Evolutionary conservation across 1,140 invertebrate genomes (phyloP), one percentile per base, ranked within the genome.

Genomic region (Drosophila novamexicana): DNA sequence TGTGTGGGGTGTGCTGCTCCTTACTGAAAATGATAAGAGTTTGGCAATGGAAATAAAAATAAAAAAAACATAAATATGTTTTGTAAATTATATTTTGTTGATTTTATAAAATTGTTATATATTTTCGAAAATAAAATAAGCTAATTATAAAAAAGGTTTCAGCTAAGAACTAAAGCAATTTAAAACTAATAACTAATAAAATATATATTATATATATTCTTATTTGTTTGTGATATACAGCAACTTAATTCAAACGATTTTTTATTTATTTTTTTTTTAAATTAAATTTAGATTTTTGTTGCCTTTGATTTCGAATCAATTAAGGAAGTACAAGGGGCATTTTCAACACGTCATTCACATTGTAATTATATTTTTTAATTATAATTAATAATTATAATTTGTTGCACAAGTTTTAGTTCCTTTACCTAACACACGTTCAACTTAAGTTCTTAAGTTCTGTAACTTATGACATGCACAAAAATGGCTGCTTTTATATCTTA

Each of bases 261-360:
- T 37, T 53, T 66, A 37, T 14, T 72, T 40, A 42, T 64, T 39
- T 42, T 42, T 16, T 37, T 57, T 71, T 49, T 40, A 74, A 78
- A 78, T 78, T 77, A 69, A 59, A 76, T 75, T 79, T 65, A 78
- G 57, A 70, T 75, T 61, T 45, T 67, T 65, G 53, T 70, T 81
- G 71, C 66, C 67, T 54, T 73, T 89, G 84, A 88, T 88, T 88
- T 88, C 84, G 58, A 86, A 88, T 88, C 84, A 88, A 62, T 85
- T 86, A 81, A 85, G 82, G 82, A 86, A 86, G 82, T 85, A 86
- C 82, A 81, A 63, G 66, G 77, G 75, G 65, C 56, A 72, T 75
- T 81, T 70, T 76, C 9, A 69, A 69, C 57, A 69, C 58, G 14
- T 14, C 34, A 68, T 61, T 61, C 56, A 68, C 57, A 61, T 36